Conservation (phyloP, 2,797 vertebrate genomes). For the Thunnus albacares region DNA sequence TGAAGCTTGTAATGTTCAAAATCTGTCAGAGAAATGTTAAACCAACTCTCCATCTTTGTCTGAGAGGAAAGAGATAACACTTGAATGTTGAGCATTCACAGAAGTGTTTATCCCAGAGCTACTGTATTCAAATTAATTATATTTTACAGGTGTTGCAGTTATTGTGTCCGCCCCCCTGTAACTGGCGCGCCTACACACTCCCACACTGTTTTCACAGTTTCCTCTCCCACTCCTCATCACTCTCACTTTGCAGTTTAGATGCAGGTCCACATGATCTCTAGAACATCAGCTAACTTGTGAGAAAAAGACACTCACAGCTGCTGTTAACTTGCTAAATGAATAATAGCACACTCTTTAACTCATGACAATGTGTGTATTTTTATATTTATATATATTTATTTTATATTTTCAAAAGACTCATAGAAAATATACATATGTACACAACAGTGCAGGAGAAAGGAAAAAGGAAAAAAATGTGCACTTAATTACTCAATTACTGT, state of each 20-base stretch:
- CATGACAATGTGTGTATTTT: conserved; percentile 3
- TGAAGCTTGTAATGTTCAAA: neutral
- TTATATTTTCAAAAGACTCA: neutral
- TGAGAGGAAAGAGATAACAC: neutral
- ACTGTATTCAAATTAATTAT: conserved; percentile 11
- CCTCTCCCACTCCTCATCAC: conserved; percentile 78
- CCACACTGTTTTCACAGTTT: conserved; percentile 76
- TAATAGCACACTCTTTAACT: conserved; percentile 36
- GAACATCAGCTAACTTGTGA: conserved; percentile 72
- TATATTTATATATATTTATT: neutral
- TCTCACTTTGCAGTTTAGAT: conserved; percentile 69
- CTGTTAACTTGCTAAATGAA: conserved; percentile 50
- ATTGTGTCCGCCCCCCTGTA: conserved; percentile 60
- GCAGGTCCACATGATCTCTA: conserved; percentile 64
- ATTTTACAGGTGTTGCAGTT: conserved; percentile 66
- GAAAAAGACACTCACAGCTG: conserved; percentile 67
- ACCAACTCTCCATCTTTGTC: neutral
- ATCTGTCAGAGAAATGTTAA: neutral
- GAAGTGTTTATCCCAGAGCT: neutral
- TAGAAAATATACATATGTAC: neutral
- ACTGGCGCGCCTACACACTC: conserved; percentile 73
- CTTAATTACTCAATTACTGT: conserved; percentile 1
- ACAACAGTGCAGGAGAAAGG: neutral
- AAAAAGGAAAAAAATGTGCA: neutral
- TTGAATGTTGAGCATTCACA: neutral